A percentile compares a stretch with the other conserved stretches of the same genome.
Evolutionary conservation across 2,113 vertebrate species (phyloP).

Genomic region (Prolemur simus): DNA sequence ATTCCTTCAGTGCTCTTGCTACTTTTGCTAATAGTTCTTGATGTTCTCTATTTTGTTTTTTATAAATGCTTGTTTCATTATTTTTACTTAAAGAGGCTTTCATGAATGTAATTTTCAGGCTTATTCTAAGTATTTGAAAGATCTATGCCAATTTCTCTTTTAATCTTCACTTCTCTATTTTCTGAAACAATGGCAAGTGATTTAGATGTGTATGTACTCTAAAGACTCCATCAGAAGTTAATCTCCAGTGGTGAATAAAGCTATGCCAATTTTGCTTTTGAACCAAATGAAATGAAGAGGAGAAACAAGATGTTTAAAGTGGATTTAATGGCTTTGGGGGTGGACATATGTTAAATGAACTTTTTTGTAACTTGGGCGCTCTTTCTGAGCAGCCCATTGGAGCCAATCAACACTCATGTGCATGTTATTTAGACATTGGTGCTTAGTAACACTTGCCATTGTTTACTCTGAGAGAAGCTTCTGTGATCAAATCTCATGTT

Average conservation of each 20-base stretch:
- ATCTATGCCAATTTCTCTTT: conserved; percentile 54
- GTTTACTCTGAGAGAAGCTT: not conserved
- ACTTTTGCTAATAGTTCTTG: conserved; percentile 45
- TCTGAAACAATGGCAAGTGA: conserved; percentile 31
- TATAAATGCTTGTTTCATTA: conserved; percentile 63
- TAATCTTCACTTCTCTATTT: conserved; percentile 53
- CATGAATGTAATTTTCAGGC: conserved; percentile 48
- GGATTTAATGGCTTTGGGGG: not conserved
- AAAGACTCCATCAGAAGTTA: not conserved
- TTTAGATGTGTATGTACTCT: not conserved
- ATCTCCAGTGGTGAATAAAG: not conserved
- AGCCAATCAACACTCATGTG: not conserved
- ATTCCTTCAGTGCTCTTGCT: not conserved
- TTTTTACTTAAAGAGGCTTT: conserved; percentile 61
- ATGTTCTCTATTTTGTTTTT: conserved; percentile 51
- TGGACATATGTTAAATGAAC: not conserved
- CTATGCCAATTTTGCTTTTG: conserved; percentile 42
- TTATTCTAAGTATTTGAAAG: conserved; percentile 52
- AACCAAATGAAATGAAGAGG: not conserved
- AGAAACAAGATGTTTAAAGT: not conserved
- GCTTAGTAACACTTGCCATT: not conserved
- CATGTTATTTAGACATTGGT: not conserved
- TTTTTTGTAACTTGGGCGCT: not conserved
- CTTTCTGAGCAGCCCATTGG: not conserved
- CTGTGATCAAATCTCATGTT: not conserved